phyloP scores from a whole-genome alignment of 2,888 invertebrate genomes.

The Lochmaea capreae region DNA sequence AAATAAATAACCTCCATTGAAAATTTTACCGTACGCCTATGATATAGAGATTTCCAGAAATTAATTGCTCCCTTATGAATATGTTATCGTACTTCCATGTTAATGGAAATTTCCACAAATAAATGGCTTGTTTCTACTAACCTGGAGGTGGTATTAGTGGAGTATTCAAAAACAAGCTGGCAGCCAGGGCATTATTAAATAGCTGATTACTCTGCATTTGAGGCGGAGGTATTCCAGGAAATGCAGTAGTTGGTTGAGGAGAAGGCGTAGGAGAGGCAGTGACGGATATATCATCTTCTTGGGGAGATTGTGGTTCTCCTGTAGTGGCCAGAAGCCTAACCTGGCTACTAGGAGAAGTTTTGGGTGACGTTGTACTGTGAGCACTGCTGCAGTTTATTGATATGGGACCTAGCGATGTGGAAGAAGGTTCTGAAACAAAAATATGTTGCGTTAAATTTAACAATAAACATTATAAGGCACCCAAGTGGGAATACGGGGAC shows the following conservation, averaged over 20 bases:
- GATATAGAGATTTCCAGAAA: too few relatives aligned
- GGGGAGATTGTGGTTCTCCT: slow-evolving; percentile 62
- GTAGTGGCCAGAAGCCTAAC: slow-evolving; percentile 65
- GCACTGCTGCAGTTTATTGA: slow-evolving; percentile 68
- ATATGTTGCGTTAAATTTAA: neutral
- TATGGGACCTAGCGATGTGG: slow-evolving; percentile 64
- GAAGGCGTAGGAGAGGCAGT: slow-evolving; percentile 73
- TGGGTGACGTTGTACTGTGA: slow-evolving; percentile 79
- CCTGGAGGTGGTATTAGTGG: slow-evolving; percentile 81
- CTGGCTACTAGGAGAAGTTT: slow-evolving; percentile 69
- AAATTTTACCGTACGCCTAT: too few relatives aligned
- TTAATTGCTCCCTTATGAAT: too few relatives aligned
- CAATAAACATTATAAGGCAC: too few relatives aligned
- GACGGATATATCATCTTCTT: slow-evolving; percentile 70
- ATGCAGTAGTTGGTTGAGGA: slow-evolving; percentile 66
- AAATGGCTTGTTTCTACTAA: slow-evolving; percentile 65
- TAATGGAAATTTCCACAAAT: neutral
- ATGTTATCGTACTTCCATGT: too few relatives aligned
- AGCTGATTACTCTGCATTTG: slow-evolving; percentile 62
- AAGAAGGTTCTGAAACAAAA: slow-evolving; percentile 60
- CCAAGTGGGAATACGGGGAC: too few relatives aligned
- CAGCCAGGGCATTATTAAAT: slow-evolving; percentile 73
- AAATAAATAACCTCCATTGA: too few relatives aligned
- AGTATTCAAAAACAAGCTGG: slow-evolving; percentile 80
- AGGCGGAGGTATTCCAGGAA: slow-evolving; percentile 61